Percentiles rank a stretch among this genome's conserved stretches.
These are phyloP conservation scores for Lamprotornis superbus DNA, from an alignment of 2,113 vertebrate genomes.

Conservation along the genomic window DNA sequence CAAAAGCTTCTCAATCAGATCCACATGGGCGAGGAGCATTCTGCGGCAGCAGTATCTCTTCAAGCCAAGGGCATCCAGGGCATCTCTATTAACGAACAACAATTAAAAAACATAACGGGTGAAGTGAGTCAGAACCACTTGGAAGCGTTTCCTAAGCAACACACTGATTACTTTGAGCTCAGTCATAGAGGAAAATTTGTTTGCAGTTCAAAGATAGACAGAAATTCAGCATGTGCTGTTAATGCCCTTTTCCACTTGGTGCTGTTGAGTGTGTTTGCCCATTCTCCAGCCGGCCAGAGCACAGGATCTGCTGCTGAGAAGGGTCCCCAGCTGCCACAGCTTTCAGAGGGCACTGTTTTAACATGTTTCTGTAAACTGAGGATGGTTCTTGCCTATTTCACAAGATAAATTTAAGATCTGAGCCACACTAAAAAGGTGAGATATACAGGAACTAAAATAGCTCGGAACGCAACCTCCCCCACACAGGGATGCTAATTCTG, in stretches of 20 bases:
- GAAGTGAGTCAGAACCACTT: slow-evolving; percentile 20
- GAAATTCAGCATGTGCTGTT: not conserved
- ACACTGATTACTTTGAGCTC: slow-evolving; percentile 18
- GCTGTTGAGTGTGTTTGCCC: not conserved
- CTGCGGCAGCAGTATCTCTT: slow-evolving; percentile 97
- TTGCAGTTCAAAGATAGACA: not conserved
- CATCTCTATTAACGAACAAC: slow-evolving; percentile 79
- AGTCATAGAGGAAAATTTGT: not conserved
- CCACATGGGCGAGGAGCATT: slow-evolving; percentile 96
- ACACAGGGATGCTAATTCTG: not conserved
- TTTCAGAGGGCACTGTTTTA: not conserved
- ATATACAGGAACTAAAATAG: not conserved
- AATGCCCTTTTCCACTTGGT: not conserved
- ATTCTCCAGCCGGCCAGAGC: not conserved
- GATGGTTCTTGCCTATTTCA: not conserved
- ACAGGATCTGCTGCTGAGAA: not conserved
- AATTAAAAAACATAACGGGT: not conserved
- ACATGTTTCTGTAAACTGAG: not conserved
- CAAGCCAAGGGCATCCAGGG: slow-evolving; percentile 92
- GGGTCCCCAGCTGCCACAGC: not conserved
- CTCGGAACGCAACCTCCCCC: not conserved
- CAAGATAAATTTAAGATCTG: not conserved
- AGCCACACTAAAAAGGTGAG: not conserved
- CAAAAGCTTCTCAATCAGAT: slow-evolving; percentile 96
- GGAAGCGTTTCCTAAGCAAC: slow-evolving; percentile 27